Evolutionary conservation across 2,113 vertebrate genomes (phyloP).

Genomic region (Heterocephalus glaber): DNA sequence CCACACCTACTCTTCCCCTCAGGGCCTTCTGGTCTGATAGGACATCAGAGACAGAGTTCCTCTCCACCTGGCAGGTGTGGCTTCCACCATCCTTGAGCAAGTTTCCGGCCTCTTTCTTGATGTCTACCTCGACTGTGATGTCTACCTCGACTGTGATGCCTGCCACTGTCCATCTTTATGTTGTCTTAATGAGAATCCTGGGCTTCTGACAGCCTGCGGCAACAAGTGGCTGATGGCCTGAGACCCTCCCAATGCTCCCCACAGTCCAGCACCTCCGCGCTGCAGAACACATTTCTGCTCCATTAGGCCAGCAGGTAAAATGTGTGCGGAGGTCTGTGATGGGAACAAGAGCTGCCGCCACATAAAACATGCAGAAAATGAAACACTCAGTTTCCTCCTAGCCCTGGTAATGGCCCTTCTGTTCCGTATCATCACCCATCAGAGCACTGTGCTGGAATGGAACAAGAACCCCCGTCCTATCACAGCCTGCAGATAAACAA

Average conservation of each 20-base stretch:
- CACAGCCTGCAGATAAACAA: slow-evolving; percentile 44
- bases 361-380: slow-evolving; percentile 81
- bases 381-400: slow-evolving; percentile 79
- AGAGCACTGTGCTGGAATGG: slow-evolving; percentile 51
- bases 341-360: slow-evolving; percentile 75
- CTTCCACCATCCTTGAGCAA: background rate
- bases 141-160: rapidly evolving
- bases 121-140: rapidly evolving
- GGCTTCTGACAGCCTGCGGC: background rate
- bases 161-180: background rate
- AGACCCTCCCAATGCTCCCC: background rate
- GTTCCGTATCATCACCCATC: slow-evolving; percentile 74
- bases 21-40: background rate
- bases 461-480: slow-evolving; percentile 28
- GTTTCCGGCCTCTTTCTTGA: background rate
- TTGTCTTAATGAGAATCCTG: rapidly evolving
- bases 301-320: slow-evolving; percentile 81
- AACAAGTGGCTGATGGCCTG: background rate
- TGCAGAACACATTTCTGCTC: slow-evolving; percentile 78
- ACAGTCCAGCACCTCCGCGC: background rate
- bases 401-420: slow-evolving; percentile 69
- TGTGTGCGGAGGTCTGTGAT: slow-evolving; percentile 75
- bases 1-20: background rate
- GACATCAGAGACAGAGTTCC: background rate
- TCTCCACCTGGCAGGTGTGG: background rate